Base-by-base conservation (phyloP, 1,140 invertebrate species). In the Cyclargus thomasi region DNA sequence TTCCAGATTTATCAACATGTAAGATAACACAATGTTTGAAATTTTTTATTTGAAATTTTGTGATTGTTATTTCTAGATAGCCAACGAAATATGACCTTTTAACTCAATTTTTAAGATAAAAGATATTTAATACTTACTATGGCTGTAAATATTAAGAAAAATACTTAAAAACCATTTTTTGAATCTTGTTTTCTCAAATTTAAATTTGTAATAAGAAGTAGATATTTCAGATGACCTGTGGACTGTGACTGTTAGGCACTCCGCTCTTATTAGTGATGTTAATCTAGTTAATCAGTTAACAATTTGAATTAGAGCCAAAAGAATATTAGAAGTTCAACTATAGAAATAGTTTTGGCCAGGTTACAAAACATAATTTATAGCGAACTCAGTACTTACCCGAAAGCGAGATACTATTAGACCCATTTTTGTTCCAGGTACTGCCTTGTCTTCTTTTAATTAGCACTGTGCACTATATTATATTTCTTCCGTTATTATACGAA, bases 381-480 rank as follows among this genome's bases (percentile, higher is more conserved):
- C 67, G 67, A 76, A 75, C 65, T 69, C 73, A 77, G 72, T 71
- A 72, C 79, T 78, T 74, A 81, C 79, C 65, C 82, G 79, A 79
- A 85, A 83, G 76, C 82, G 78, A 55, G 81, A 85, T 70, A 84
- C 76, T 29, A 89, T 82, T 53, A 86, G 69, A 68, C 86, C 85
- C 86, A 89, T 88, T 76, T 81, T 82, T 65, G 71, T 75, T 70
- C 70, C 65, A 64, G 68, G 11, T 21, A 47, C 1, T 36, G 29
- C 2, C 29, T 55, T 47, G 29, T 17, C 35, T 35, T 36, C 5
- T 16, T 67, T 14, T n/a, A 20, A 18, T 18, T 59, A 62, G 29
- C 29, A 66, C 65, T 66, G 55, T 17, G 57, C 59, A 36, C 23
- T 67, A 16, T 39, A 39, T 35, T n/a, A n/a, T 35, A 8, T 39